phyloP scores from a whole-genome alignment of 2,888 invertebrate species.

The Eutolmus rufibarbis region DNA sequence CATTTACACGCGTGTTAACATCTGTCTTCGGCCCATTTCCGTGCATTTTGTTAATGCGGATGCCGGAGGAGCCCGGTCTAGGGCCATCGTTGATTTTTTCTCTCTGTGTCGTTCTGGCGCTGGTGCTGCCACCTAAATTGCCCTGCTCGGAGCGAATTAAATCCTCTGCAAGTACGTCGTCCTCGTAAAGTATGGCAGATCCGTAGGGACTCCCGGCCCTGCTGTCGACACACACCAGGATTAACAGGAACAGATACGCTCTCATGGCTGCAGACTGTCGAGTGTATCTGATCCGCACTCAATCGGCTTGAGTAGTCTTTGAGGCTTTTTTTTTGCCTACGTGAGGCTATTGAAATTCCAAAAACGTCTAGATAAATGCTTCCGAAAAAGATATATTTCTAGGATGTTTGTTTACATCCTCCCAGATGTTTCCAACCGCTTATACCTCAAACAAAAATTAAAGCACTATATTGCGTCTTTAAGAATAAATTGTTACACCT shows the following conservation, averaged over 20 bases:
- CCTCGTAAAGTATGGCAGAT: conserved; percentile 15
- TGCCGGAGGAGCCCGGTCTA: neutral
- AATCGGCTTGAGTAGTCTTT: neutral
- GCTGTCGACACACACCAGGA: neutral
- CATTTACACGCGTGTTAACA: neutral
- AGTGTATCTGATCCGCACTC: neutral
- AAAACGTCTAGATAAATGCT: neutral
- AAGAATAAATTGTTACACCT: neutral
- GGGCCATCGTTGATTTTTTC: neutral
- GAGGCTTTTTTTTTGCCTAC: neutral
- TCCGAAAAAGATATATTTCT: neutral
- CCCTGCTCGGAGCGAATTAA: neutral
- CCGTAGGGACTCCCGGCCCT: neutral
- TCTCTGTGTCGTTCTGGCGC: neutral
- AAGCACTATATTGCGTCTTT: neutral
- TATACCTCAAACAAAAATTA: neutral
- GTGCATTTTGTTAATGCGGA: neutral
- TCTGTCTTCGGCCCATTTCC: conserved; percentile 9
- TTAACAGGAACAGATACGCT: neutral
- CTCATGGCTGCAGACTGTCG: neutral
- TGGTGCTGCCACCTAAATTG: neutral
- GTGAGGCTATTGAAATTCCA: neutral
- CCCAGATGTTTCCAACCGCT: neutral
- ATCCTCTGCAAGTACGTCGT: neutral
- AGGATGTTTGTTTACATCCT: neutral